Percentiles rank a stretch among this genome's conserved stretches.
Conservation (phyloP, 1,140 invertebrate species). For the Musca domestica region DNA sequence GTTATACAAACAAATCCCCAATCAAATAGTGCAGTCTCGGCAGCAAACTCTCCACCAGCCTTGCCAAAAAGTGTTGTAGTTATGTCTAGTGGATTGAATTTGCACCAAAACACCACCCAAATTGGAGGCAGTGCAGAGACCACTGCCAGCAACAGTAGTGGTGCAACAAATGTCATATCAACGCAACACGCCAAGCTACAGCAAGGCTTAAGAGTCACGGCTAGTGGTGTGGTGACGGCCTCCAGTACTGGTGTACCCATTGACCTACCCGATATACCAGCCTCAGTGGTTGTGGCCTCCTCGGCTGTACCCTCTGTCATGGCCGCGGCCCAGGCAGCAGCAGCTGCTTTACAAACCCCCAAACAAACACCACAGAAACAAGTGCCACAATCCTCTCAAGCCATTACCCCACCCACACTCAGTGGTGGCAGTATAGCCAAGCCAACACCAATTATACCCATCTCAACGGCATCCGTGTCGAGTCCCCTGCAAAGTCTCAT, state of each 20-base stretch:
- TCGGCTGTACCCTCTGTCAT: constrained; percentile 28
- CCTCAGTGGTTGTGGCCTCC: constrained; percentile 42
- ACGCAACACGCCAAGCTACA: not conserved
- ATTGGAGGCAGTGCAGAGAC: not conserved
- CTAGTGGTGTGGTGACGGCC: not conserved
- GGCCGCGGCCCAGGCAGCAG: constrained; percentile 28
- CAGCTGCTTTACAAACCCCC: constrained; percentile 19
- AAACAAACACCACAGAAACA: constrained; percentile 7
- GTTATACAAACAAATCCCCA: constrained; percentile 15
- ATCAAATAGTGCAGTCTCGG: not conserved
- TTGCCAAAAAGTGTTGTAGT: constrained; percentile 1
- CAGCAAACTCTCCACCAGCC: not conserved
- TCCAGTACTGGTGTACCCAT: constrained; percentile 39
- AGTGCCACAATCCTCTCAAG: not conserved
- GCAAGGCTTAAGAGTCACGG: not conserved
- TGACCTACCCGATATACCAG: constrained; percentile 44
- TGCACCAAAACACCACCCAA: not conserved
- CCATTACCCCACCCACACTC: not conserved
- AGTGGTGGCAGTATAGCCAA: not conserved
- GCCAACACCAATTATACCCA: not conserved
- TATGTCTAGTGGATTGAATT: not conserved
- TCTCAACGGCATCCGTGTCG: not conserved
- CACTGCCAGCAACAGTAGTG: not conserved
- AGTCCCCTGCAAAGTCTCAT: not conserved
- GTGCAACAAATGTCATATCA: not conserved